A percentile compares a stretch with the other conserved stretches of the same genome.
phyloP scores from a whole-genome alignment of 2,797 vertebrate genomes.

The Sphenodon punctatus region DNA sequence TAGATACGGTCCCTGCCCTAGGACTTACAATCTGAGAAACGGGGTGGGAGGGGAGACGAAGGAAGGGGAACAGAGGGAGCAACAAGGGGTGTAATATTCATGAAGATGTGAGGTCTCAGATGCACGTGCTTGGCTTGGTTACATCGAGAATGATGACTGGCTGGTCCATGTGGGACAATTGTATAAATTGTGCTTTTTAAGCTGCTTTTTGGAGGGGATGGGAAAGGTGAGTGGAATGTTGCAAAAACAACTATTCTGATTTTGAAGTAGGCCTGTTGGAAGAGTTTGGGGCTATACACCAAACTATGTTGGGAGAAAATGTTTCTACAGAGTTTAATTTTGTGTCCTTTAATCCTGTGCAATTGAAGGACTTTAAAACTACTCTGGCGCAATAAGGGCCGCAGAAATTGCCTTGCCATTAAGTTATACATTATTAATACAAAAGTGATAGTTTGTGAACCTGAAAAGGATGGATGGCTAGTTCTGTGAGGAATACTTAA shows the following conservation, averaged over 20 bases:
- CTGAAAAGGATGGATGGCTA: neutral
- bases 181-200: no score
- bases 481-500: neutral
- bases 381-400: neutral
- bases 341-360: neutral
- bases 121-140: no score
- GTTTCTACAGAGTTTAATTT: neutral
- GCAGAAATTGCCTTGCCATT: neutral
- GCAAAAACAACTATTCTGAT: neutral
- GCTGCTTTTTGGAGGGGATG: no score
- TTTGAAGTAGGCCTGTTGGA: neutral
- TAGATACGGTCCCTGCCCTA: no score
- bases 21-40: no score
- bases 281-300: neutral
- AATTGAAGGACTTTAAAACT: neutral
- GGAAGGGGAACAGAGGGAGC: no score
- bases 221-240: no score
- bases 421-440: neutral
- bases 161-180: no score
- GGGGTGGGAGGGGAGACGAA: no score
- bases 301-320: neutral
- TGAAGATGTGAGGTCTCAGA: no score
- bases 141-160: no score
- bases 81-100: no score
- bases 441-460: neutral